A percentile compares a stretch with the other conserved stretches of the same genome.
Conservation (phyloP, 2,113 vertebrate species). For the Ceratotherium simum region DNA sequence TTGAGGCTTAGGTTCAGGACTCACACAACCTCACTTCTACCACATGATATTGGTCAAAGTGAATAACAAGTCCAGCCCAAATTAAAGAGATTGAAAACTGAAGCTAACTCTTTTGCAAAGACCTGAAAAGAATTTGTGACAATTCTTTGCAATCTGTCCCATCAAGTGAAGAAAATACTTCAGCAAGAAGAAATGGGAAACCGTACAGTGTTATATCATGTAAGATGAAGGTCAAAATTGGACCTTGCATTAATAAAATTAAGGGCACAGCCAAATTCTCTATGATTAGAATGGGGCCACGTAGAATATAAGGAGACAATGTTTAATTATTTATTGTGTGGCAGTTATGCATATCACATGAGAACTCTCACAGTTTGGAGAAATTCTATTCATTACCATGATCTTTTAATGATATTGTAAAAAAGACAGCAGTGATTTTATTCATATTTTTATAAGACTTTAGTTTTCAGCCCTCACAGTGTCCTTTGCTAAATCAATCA, state of each 20-base stretch:
- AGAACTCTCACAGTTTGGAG: background rate
- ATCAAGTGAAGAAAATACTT: background rate
- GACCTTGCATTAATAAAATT: background rate
- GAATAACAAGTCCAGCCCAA: background rate
- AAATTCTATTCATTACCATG: background rate
- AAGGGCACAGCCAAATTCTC: background rate
- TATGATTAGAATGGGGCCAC: background rate
- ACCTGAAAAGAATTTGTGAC: background rate
- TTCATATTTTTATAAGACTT: conserved; percentile 18
- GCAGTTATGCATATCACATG: background rate
- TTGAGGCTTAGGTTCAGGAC: background rate
- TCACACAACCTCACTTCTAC: background rate
- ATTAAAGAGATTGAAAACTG: background rate
- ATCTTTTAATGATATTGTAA: background rate
- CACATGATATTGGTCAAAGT: background rate
- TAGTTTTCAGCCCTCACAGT: background rate
- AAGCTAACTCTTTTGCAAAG: background rate
- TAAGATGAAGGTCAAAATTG: background rate
- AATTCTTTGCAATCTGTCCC: background rate
- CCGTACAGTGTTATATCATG: background rate
- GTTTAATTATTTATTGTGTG: background rate
- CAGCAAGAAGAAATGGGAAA: background rate
- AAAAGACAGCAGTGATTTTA: background rate
- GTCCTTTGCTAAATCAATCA: background rate
- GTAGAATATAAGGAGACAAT: background rate